phyloP scores from a whole-genome alignment of 1,140 invertebrate genomes.

The Hormaphis cornu region DNA sequence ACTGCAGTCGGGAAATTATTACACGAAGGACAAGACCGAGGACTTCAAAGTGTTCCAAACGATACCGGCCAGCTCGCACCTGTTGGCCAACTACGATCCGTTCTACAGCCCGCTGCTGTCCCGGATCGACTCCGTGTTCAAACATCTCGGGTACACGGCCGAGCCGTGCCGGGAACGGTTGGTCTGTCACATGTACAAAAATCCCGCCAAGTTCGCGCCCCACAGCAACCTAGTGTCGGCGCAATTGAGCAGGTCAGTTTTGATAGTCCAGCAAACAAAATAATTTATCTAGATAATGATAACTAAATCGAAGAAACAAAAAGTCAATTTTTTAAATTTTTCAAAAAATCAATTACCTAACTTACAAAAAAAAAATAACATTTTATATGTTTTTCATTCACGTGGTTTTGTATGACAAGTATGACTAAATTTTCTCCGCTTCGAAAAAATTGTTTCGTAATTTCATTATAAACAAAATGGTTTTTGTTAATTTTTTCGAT shows the following conservation, averaged over 20 bases:
- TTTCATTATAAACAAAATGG: too few relatives aligned
- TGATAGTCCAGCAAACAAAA: too few relatives aligned
- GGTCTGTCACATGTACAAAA: slow-evolving; percentile 75
- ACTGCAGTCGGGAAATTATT: slow-evolving; percentile 37
- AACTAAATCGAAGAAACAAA: too few relatives aligned
- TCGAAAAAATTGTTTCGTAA: too few relatives aligned
- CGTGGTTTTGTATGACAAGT: too few relatives aligned
- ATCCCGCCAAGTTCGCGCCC: slow-evolving; percentile 71
- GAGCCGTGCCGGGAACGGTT: slow-evolving; percentile 68
- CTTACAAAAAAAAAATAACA: too few relatives aligned
- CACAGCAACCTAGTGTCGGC: slow-evolving; percentile 80
- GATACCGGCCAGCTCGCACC: slow-evolving; percentile 67
- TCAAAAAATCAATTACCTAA: too few relatives aligned
- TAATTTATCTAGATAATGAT: too few relatives aligned
- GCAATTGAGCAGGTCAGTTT: slow-evolving; percentile 62
- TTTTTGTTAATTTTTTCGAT: too few relatives aligned
- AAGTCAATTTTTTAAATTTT: too few relatives aligned
- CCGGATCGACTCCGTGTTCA: slow-evolving; percentile 69
- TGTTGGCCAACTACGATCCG: slow-evolving; percentile 74
- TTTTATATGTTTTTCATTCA: too few relatives aligned
- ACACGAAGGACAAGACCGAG: slow-evolving; percentile 44
- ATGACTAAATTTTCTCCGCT: too few relatives aligned
- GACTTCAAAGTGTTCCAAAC: slow-evolving; percentile 67
- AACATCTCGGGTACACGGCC: slow-evolving; percentile 56
- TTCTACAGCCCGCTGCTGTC: slow-evolving; percentile 76